A percentile compares a stretch with the other conserved stretches of the same genome.
Conservation (phyloP, 2,888 invertebrate genomes). For the Cremastobaeus sp. region DNA sequence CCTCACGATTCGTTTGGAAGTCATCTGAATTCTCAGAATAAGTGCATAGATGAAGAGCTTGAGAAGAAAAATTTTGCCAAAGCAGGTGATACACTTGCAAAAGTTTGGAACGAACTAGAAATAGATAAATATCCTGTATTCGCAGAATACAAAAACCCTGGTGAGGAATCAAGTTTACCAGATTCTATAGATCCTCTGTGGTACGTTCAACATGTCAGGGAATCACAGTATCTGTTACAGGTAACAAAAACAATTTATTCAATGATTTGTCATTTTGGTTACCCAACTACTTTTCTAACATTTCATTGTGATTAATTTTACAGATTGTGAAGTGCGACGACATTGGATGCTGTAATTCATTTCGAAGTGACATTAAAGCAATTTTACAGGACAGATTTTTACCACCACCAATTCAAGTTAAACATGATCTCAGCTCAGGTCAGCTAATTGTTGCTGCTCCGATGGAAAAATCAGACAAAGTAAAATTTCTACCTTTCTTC, state of each 20-base stretch:
- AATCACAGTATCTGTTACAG: slow-evolving; percentile 66
- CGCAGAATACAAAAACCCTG: slow-evolving; percentile 47
- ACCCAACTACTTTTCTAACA: background rate
- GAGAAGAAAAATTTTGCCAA: slow-evolving; percentile 71
- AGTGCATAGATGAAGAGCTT: slow-evolving; percentile 68
- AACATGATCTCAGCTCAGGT: background rate
- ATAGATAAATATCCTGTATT: slow-evolving; percentile 66
- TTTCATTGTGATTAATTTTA: slow-evolving; percentile 1
- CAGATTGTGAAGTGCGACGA: slow-evolving; percentile 57
- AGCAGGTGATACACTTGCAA: slow-evolving; percentile 69
- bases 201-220: slow-evolving; percentile 64
- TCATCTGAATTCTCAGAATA: slow-evolving; percentile 67
- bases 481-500: background rate
- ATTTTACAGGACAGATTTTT: slow-evolving; percentile 29
- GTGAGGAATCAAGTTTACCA: slow-evolving; percentile 30
- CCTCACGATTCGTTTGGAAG: slow-evolving; percentile 67
- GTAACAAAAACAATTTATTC: slow-evolving; percentile 42
- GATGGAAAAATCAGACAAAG: background rate
- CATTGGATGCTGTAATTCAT: slow-evolving; percentile 59
- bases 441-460: slow-evolving; percentile 11
- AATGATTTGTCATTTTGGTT: background rate
- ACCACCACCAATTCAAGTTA: slow-evolving; percentile 30
- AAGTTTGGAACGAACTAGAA: slow-evolving; percentile 68
- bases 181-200: slow-evolving; percentile 55
- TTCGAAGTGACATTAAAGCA: slow-evolving; percentile 27